Conservation (phyloP, 2,888 invertebrate species). For the Orthosia cruda region DNA sequence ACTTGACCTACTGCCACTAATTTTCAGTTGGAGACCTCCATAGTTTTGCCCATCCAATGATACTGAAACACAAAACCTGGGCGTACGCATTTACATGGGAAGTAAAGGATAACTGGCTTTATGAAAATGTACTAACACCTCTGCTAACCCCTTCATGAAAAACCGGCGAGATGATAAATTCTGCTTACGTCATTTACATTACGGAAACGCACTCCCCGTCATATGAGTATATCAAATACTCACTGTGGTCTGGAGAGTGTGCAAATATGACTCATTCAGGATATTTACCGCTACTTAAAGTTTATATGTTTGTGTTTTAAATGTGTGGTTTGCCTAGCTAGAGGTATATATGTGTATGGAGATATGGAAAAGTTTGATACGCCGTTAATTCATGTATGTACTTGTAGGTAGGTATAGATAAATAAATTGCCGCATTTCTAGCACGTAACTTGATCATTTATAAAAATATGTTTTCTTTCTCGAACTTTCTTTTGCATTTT, state of each 20-base stretch:
- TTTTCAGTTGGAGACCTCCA: neutral
- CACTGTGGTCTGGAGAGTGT: conserved; percentile 33
- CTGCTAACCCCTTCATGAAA: neutral
- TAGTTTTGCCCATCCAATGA: neutral
- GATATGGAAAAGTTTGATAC: conserved; percentile 22
- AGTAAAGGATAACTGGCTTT: neutral
- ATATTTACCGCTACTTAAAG: conserved; percentile 38
- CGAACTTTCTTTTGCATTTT: neutral
- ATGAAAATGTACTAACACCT: no score
- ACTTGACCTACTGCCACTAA: no score
- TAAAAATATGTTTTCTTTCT: no score
- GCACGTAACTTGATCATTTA: neutral
- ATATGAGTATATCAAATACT: conserved; percentile 7
- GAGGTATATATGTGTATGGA: neutral
- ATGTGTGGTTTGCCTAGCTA: neutral
- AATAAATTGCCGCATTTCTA: neutral
- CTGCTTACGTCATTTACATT: conserved; percentile 4
- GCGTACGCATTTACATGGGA: neutral
- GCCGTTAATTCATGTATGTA: neutral
- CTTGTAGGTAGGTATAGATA: neutral
- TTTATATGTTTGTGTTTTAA: conserved; percentile 17
- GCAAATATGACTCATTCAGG: conserved; percentile 34
- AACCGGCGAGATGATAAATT: neutral
- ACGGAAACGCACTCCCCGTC: conserved; percentile 9
- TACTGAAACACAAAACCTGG: no score